A percentile compares a stretch with the other conserved stretches of the same genome.
phyloP scores from a whole-genome alignment of 2,797 vertebrate genomes.

The Gila robusta region DNA sequence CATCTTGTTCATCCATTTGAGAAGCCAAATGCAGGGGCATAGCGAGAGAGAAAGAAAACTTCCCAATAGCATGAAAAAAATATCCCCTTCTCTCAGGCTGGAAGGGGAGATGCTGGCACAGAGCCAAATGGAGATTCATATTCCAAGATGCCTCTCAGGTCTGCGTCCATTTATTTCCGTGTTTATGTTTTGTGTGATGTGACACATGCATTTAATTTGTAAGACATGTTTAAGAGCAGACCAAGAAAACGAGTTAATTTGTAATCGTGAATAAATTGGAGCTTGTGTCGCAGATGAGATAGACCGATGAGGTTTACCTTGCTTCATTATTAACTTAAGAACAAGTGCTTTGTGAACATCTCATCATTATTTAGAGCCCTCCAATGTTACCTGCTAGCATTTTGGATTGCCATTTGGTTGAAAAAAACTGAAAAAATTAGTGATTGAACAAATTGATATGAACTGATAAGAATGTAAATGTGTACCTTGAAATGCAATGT shows the following conservation, averaged over 20 bases:
- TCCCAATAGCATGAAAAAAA: conserved; percentile 54
- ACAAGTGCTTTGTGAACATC: background rate
- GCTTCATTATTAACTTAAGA: conserved; percentile 25
- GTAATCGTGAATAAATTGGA: conserved; percentile 41
- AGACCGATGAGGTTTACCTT: conserved; percentile 11
- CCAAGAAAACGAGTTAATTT: background rate
- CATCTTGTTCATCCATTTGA: conserved; percentile 48
- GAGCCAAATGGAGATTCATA: conserved; percentile 42
- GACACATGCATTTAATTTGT: conserved; percentile 42
- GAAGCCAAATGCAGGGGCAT: conserved; percentile 32
- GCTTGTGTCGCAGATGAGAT: background rate
- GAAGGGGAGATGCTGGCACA: background rate
- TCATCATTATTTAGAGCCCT: background rate
- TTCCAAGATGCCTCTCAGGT: conserved; percentile 5
- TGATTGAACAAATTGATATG: background rate
- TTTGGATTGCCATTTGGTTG: background rate
- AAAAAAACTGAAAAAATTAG: conserved; percentile 4
- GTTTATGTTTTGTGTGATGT: conserved; percentile 29
- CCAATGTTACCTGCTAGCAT: background rate
- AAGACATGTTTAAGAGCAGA: background rate
- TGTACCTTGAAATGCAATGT: too few species aligned
- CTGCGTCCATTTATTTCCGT: conserved; percentile 39
- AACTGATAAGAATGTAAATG: too few species aligned
- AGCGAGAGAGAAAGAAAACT: conserved; percentile 5
- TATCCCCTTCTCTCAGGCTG: conserved; percentile 17